Conservation (phyloP, 2,888 invertebrate genomes). For the Cryptocheilus praepositus region DNA sequence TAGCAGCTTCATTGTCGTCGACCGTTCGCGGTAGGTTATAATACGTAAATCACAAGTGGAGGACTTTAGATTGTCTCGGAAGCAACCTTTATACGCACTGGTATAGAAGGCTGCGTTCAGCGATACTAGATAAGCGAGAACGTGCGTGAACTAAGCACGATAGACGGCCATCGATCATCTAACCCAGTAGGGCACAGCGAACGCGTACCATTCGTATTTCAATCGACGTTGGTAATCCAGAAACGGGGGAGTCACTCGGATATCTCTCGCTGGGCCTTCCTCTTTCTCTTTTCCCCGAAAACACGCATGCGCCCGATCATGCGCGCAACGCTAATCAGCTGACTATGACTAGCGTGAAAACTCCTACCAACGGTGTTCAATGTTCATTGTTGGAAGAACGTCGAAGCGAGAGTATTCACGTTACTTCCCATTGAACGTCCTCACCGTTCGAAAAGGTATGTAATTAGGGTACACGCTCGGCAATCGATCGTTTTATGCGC, state of each 20-base stretch:
- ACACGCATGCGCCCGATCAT: slow-evolving; percentile 42
- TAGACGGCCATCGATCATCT: slow-evolving; percentile 49
- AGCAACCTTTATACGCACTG: slow-evolving; percentile 93
- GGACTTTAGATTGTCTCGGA: slow-evolving; percentile 40
- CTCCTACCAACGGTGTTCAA: slow-evolving; percentile 28
- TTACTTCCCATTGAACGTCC: slow-evolving; percentile 59
- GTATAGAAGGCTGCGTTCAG: slow-evolving; percentile 84
- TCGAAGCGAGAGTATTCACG: slow-evolving; percentile 75
- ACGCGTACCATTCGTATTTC: slow-evolving; percentile 47
- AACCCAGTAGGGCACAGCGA: slow-evolving; percentile 42
- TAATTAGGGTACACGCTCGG: slow-evolving; percentile 11
- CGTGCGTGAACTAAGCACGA: slow-evolving; percentile 47
- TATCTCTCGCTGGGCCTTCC: slow-evolving; percentile 29
- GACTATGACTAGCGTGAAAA: slow-evolving; percentile 52
- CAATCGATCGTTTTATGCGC: neutral
- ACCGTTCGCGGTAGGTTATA: slow-evolving; percentile 29
- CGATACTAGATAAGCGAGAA: slow-evolving; percentile 44
- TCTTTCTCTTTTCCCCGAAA: neutral
- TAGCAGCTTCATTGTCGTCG: slow-evolving; percentile 73
- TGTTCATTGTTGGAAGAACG: slow-evolving; percentile 67
- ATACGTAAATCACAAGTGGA: slow-evolving; percentile 23
- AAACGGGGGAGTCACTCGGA: slow-evolving; percentile 32
- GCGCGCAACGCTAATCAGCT: slow-evolving; percentile 50
- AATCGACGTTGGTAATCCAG: slow-evolving; percentile 21
- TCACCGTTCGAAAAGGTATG: slow-evolving; percentile 37